Evolutionary conservation across 2,888 invertebrate genomes (phyloP).

Genomic region (Agrotis segetum): DNA sequence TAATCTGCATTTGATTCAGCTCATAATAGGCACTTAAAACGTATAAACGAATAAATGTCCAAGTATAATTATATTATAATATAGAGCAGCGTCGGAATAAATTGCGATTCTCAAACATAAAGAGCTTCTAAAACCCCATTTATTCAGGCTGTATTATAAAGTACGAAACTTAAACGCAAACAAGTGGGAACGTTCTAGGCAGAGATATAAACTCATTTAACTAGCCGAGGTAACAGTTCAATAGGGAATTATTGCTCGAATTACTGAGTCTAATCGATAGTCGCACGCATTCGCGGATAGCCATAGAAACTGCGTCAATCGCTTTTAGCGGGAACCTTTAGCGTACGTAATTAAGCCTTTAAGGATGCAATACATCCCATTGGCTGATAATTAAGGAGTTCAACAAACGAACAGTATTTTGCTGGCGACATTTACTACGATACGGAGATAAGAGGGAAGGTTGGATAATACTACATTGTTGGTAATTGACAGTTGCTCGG

Average conservation of each 20-base stretch:
- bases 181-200: slow-evolving; percentile 66
- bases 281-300: slow-evolving; percentile 77
- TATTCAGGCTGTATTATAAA: slow-evolving; percentile 63
- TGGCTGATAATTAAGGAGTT: slow-evolving; percentile 72
- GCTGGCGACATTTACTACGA: slow-evolving; percentile 62
- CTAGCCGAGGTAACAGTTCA: slow-evolving; percentile 78
- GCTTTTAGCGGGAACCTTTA: slow-evolving; percentile 64
- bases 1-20: slow-evolving; percentile 60
- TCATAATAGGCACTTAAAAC: slow-evolving; percentile 61
- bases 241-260: slow-evolving; percentile 83
- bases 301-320: slow-evolving; percentile 77
- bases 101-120: slow-evolving; percentile 59
- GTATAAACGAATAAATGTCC: slow-evolving; percentile 59
- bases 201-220: slow-evolving; percentile 78
- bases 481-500: slow-evolving; percentile 60
- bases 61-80: slow-evolving; percentile 58
- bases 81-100: slow-evolving; percentile 48
- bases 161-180: slow-evolving; percentile 67
- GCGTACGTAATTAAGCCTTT: slow-evolving; percentile 76
- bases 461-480: slow-evolving; percentile 61
- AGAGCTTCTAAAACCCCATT: slow-evolving; percentile 59
- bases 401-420: slow-evolving; percentile 68
- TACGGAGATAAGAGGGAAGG: slow-evolving; percentile 59
- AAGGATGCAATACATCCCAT: slow-evolving; percentile 74
- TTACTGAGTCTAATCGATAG: slow-evolving; percentile 80